Percentiles rank a stretch among this genome's conserved stretches.
Evolutionary conservation across 2,888 invertebrate species (phyloP).

Genomic region (Anoncus sp.): DNA sequence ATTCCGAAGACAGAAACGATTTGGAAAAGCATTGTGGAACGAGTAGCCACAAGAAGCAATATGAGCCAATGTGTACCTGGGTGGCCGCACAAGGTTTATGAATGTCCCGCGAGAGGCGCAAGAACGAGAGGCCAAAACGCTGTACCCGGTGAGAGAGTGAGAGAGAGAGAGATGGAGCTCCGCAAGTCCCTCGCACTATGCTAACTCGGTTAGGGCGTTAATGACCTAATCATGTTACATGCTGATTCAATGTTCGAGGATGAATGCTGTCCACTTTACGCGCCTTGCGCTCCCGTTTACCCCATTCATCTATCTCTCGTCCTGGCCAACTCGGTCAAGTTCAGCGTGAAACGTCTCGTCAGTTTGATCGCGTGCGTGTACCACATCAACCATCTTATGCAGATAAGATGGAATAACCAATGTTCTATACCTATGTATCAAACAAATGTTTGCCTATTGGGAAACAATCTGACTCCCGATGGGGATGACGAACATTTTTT

Average conservation of each 20-base stretch:
- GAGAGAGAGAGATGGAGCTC: constrained; percentile 66
- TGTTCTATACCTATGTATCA: neutral
- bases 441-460: no score
- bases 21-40: neutral
- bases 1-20: neutral
- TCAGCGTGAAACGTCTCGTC: constrained; percentile 70
- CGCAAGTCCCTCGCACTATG: constrained; percentile 82
- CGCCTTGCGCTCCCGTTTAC: constrained; percentile 80
- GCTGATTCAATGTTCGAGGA: constrained; percentile 83
- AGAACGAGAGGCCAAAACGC: constrained; percentile 73
- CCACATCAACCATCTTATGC: constrained; percentile 14
- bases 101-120: constrained; percentile 70
- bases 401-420: constrained; percentile 8
- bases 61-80: constrained; percentile 14
- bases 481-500: no score
- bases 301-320: constrained; percentile 70
- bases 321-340: constrained; percentile 81
- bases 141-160: constrained; percentile 62
- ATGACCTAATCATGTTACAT: constrained; percentile 83
- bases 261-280: constrained; percentile 83
- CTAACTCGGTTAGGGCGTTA: constrained; percentile 82
- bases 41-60: neutral
- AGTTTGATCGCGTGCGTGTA: no score
- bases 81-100: constrained; percentile 71
- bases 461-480: no score